Percentiles rank a stretch among this genome's conserved stretches.
These are phyloP conservation scores for Emydura subglobosa DNA, from an alignment of 2,113 vertebrate genomes.

Conservation along the genomic window DNA sequence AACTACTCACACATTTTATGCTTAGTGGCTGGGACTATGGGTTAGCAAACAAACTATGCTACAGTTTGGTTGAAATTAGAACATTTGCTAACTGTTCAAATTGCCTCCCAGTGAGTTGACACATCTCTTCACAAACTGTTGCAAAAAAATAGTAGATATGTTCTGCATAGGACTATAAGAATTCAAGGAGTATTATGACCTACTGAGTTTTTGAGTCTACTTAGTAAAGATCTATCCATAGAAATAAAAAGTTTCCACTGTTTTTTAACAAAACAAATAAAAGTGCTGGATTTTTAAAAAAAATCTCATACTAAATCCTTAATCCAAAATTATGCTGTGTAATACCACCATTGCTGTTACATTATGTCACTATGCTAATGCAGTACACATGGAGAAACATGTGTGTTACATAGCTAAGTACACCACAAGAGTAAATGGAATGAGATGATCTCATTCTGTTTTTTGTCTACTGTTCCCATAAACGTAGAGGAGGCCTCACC, in stretches of 20 bases:
- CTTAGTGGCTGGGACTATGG: rapidly evolving
- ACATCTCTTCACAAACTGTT: background rate
- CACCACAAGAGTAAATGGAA: background rate
- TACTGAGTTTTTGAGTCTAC: background rate
- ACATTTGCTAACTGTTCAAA: background rate
- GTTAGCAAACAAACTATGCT: background rate
- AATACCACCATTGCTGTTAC: background rate
- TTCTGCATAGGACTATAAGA: background rate
- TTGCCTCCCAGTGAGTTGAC: background rate
- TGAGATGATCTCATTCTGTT: background rate
- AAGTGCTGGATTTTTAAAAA: background rate
- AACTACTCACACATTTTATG: background rate
- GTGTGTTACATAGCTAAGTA: background rate
- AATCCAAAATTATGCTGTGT: background rate
- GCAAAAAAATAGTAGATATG: background rate
- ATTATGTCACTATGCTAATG: background rate
- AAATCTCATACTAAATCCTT: background rate
- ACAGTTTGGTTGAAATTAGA: background rate
- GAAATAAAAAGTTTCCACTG: background rate
- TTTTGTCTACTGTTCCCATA: background rate
- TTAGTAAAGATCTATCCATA: background rate
- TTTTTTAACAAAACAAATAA: background rate
- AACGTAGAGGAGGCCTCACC: background rate
- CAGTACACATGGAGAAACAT: background rate
- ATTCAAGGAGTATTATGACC: background rate